Percentiles rank a stretch among this genome's conserved stretches.
Evolutionary conservation across 2,113 vertebrate species (phyloP).

Genomic region (Hippocampus comes): DNA sequence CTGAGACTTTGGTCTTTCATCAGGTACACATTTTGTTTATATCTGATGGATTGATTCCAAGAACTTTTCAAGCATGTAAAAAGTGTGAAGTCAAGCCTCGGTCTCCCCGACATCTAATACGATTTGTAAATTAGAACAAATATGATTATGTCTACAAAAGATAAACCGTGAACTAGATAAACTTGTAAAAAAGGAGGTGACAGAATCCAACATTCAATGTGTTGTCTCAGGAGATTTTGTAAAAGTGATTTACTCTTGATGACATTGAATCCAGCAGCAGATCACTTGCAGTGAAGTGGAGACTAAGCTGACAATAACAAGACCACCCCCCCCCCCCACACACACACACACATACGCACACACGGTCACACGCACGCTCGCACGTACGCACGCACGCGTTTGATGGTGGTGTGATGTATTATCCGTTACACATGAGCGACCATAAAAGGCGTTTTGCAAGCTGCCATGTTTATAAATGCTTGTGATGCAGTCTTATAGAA

Average conservation of each 20-base stretch:
- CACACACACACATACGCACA: too few species aligned
- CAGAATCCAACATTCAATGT: neutral
- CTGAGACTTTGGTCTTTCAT: too few species aligned
- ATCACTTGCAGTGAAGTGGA: neutral
- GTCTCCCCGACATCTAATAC: too few species aligned
- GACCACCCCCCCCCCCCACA: neutral
- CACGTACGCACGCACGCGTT: neutral
- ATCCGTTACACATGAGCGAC: neutral
- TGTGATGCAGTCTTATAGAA: slow-evolving; percentile 5
- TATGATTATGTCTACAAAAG: neutral
- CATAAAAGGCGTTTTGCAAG: slow-evolving; percentile 2
- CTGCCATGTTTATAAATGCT: neutral
- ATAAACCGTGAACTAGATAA: neutral
- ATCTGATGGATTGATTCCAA: too few species aligned
- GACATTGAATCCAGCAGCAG: neutral
- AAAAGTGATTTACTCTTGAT: neutral
- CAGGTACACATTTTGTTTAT: too few species aligned
- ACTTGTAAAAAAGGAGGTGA: neutral
- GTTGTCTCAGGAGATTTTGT: neutral
- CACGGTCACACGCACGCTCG: neutral
- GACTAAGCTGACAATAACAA: neutral
- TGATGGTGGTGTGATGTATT: neutral
- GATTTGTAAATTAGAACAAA: neutral
- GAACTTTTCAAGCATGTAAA: too few species aligned
- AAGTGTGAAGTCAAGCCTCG: too few species aligned